Percentiles rank a stretch among this genome's conserved stretches.
phyloP scores from a whole-genome alignment of 2,113 vertebrate genomes.

The Apus apus region DNA sequence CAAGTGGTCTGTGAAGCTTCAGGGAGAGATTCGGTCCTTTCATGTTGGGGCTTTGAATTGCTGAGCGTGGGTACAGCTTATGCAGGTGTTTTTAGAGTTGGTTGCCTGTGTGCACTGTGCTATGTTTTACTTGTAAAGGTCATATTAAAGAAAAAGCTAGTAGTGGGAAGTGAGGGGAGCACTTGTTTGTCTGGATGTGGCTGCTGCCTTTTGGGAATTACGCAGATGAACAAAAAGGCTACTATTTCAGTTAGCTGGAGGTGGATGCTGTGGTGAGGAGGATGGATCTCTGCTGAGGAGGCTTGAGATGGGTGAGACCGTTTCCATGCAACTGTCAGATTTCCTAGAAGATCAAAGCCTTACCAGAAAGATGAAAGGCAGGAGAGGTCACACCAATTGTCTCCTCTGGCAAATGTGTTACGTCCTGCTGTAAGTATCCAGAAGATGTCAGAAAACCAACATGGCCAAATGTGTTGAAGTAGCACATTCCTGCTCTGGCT shows the following conservation, averaged over 20 bases:
- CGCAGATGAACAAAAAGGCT: neutral
- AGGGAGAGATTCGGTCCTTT: neutral
- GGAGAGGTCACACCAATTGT: neutral
- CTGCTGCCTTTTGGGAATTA: neutral
- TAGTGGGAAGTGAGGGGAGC: neutral
- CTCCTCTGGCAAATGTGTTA: neutral
- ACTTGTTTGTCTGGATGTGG: neutral
- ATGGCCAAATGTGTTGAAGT: neutral
- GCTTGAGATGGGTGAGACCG: neutral
- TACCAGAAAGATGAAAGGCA: neutral
- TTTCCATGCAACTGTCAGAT: neutral
- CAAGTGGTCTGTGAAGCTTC: neutral
- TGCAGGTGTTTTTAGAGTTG: neutral
- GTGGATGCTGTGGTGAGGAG: neutral
- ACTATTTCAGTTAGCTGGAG: neutral
- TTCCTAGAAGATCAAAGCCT: neutral
- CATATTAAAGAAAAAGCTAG: neutral
- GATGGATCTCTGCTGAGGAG: neutral
- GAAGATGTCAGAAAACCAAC: neutral
- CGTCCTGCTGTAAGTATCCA: neutral
- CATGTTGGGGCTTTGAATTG: neutral
- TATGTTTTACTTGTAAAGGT: neutral
- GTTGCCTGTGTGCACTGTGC: neutral
- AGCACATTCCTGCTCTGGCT: neutral
- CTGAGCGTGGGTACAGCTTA: fast-evolving